A percentile compares a stretch with the other conserved stretches of the same genome.
Evolutionary conservation across 2,113 vertebrate species (phyloP).

Genomic region (Lycaon pictus): DNA sequence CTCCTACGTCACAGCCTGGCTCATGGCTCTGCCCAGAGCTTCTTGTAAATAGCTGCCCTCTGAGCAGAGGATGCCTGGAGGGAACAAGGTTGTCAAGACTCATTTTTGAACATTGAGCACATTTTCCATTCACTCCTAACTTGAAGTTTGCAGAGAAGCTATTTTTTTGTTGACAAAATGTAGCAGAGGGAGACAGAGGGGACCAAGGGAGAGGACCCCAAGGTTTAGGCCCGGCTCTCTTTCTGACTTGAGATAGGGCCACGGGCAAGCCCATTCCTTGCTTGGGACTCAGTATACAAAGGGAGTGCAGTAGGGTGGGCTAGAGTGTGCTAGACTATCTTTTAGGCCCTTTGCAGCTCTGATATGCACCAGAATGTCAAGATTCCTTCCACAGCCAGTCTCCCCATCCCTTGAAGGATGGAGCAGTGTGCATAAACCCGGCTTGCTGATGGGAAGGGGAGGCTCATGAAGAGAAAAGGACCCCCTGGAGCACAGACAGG

Average conservation of each 20-base stretch:
- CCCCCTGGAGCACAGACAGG: background rate
- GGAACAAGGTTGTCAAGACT: background rate
- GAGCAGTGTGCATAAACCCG: background rate
- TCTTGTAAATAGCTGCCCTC: background rate
- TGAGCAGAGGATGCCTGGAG: background rate
- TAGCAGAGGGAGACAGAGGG: background rate
- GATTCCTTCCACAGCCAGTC: background rate
- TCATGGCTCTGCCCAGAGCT: background rate
- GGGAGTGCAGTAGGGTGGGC: background rate
- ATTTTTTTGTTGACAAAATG: background rate
- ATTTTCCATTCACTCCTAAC: background rate
- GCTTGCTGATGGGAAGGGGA: background rate
- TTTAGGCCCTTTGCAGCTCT: background rate
- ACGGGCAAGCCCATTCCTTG: background rate
- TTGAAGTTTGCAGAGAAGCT: background rate
- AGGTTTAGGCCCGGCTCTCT: background rate
- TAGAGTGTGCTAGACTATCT: background rate
- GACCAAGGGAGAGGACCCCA: background rate
- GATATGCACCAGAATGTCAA: background rate
- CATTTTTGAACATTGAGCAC: background rate
- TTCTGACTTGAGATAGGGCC: background rate
- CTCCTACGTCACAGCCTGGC: background rate
- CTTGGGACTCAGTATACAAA: background rate
- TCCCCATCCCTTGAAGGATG: background rate
- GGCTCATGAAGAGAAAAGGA: background rate